These are phyloP conservation scores for Haliclona indistincta DNA, from an alignment of 37 sponge, comb jelly and placozoan species.

Conservation along the genomic window DNA sequence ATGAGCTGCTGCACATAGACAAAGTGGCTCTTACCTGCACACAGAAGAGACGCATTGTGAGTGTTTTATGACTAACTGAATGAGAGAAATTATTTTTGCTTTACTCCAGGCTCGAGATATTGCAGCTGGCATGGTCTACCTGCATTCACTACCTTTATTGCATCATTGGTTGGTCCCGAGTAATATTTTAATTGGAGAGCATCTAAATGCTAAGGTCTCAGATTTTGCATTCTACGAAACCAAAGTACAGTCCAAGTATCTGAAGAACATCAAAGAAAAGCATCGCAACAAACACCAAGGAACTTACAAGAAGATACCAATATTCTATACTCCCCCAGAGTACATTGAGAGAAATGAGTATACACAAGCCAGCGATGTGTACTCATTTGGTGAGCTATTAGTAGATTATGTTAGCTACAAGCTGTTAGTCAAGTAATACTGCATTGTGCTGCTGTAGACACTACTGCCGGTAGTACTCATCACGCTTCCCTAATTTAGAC, in stretches of 20 bases:
- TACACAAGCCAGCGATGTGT: slow-evolving; percentile 49
- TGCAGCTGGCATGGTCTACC: slow-evolving; percentile 47
- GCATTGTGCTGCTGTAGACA: neutral
- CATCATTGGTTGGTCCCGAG: slow-evolving; percentile 38
- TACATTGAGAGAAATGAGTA: slow-evolving; percentile 26
- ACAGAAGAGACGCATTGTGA: slow-evolving; percentile 39
- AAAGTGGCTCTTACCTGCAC: slow-evolving; percentile 29
- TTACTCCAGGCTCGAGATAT: slow-evolving; percentile 32
- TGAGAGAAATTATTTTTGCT: neutral
- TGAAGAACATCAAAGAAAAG: neutral
- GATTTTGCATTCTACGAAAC: slow-evolving; percentile 56
- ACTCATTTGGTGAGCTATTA: slow-evolving; percentile 56
- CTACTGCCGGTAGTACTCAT: neutral
- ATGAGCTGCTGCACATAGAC: slow-evolving; percentile 32
- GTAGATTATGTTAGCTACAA: neutral
- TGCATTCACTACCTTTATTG: slow-evolving; percentile 42
- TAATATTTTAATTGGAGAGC: slow-evolving; percentile 54
- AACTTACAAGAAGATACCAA: neutral
- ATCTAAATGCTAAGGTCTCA: slow-evolving; percentile 54
- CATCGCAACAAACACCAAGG: neutral
- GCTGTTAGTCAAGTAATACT: too few species aligned
- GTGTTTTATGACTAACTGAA: neutral
- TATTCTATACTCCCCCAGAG: slow-evolving; percentile 58
- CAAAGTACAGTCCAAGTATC: slow-evolving; percentile 20
- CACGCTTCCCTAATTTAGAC: too few species aligned